Base-by-base conservation (phyloP, 1,140 invertebrate genomes). In the Lineus longissimus region DNA sequence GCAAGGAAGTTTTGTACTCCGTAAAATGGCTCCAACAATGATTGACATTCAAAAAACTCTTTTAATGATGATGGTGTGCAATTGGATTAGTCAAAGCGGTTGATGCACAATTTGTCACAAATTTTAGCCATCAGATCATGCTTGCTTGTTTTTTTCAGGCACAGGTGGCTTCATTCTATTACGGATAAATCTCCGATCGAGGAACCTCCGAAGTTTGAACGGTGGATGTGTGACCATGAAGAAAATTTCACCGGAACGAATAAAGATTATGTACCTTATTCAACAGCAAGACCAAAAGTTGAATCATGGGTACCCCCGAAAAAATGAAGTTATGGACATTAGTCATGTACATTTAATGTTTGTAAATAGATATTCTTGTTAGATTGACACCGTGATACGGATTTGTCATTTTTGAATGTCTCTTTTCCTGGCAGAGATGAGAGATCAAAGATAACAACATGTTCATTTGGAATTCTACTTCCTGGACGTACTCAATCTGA, bases 171-270 rank as follows among this genome's bases (percentile, higher is more conserved):
- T 57, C 90, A 92, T 77, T 91, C 93, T 79, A 91, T 90, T 76
- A 90, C 89, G 0, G 91, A 93, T 81, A 81, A 87, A 25, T 86
- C 87, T n/a, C 91, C 91, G 22, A 82, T 81, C 40, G 70, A 75
- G 45, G 72, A 74, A 30, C 76, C 81, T 25, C 80, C 81, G 6
- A 74, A 77, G 0, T 63, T 78, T 65, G 87, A 95, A 76, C 87
- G 88, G 71, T 98, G 95, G 95, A 89, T 96, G 85, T 69, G 82
- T 2, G 88, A 92, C 61, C 91, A 94, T 77, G 88, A 85, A 29
- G 88, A 91, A 74, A 98, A 98, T 81, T 61, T 88, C 25, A 89
- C 90, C 17, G 94, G 93, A 30, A 94, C 92, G 0, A 80, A 85
- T 6, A 25, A 71, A 19, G 33, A 74, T 73, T 98, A 95, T 75